Conservation (phyloP, 2,888 invertebrate genomes). For the Morpho deidamia region DNA sequence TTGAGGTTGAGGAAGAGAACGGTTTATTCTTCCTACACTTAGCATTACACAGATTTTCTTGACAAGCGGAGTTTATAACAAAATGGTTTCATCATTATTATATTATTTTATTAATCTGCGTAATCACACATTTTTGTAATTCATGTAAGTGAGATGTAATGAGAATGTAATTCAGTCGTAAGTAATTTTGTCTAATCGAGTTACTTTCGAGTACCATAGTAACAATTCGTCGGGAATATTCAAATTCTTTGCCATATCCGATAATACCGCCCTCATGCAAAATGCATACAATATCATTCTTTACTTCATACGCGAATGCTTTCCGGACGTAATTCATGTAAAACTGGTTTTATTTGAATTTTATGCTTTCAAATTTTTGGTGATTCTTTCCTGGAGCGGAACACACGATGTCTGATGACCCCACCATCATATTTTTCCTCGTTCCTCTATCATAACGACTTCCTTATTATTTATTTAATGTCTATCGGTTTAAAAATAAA, state of each 20-base stretch:
- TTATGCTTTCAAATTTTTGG: constrained; percentile 59
- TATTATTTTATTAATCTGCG: too few relatives aligned
- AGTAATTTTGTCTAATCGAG: constrained; percentile 12
- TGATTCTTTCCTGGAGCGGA: constrained; percentile 33
- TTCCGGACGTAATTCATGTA: constrained; percentile 67
- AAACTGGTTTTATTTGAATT: constrained; percentile 71
- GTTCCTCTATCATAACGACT: constrained; percentile 22
- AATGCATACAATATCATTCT: constrained; percentile 77
- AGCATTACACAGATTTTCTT: too few relatives aligned
- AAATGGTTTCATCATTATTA: too few relatives aligned
- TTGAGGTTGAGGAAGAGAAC: too few relatives aligned
- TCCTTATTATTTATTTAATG: not conserved
- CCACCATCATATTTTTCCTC: constrained; percentile 14
- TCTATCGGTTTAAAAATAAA: too few relatives aligned
- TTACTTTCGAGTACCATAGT: constrained; percentile 29
- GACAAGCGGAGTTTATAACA: too few relatives aligned
- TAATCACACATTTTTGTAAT: too few relatives aligned
- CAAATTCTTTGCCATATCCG: constrained; percentile 70
- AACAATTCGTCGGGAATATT: constrained; percentile 52
- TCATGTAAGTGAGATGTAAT: too few relatives aligned
- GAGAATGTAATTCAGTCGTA: too few relatives aligned
- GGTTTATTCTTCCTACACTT: too few relatives aligned
- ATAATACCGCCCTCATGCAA: constrained; percentile 73
- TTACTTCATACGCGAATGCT: constrained; percentile 67
- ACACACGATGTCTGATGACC: constrained; percentile 1